Base-by-base conservation (phyloP, 1,140 invertebrate species). In the Caenorhabditis latens region DNA sequence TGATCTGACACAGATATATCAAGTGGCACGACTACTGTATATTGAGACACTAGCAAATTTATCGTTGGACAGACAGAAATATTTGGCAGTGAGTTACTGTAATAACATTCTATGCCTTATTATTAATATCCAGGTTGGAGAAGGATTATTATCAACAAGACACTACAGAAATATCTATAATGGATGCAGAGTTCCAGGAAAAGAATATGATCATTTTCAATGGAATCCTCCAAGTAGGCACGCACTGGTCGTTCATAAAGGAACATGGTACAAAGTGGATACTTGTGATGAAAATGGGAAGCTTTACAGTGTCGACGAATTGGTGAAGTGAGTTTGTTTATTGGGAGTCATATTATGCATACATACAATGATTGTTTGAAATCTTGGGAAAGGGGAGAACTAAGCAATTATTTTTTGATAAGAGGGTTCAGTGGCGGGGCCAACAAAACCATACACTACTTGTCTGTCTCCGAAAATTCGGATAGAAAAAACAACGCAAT, bases 131-230 rank as follows among this genome's bases (percentile, higher is more conserved):
- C 89, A 90, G 50, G 63, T 85, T 21, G 90, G 84, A 3, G 88
- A 90, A 43, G 90, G 90, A 9, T 55, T 90, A 6, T 67, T 91
- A 24, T 90, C 67, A 50, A 75, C 83, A 1, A 57, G 84, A 32
- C 90, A 91, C 57, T 91, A 90, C 63, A 84, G 90, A 21, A 90
- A 89, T n/a, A 79, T 88, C 32, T 90, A 89, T 53, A 43, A 85
- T 13, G 84, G 50, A n/a, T 84, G 46, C 43, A 67, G 90, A 42
- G 67, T 89, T 6, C 90, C 90, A 21, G 86, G 89, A 50, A 85
- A 88, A 55, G 46, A 71, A 43, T 58, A 87, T 61, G 55, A 83
- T 82, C 58, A n/a, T 67, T 65, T 84, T 89, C n/a, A 67, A 82
- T 53, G 53, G 46, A 58, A 90, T 58, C 46, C 83, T 43, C 21